phyloP scores from a whole-genome alignment of 2,888 invertebrate species.

The Argynnis bischoffii region DNA sequence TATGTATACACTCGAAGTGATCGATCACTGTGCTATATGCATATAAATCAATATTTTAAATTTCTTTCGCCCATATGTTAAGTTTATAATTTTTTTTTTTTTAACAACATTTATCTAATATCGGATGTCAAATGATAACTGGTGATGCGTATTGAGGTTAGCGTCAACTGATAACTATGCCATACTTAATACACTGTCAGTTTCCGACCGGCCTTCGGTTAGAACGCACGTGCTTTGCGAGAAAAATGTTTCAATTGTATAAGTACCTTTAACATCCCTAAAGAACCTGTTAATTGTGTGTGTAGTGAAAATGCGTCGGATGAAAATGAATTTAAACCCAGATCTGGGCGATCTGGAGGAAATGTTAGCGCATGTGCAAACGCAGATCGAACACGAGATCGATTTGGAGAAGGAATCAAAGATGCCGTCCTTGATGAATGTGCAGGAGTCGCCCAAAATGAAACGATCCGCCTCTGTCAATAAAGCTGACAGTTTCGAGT shows the following conservation, averaged over 20 bases:
- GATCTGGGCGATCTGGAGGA: slow-evolving; percentile 76
- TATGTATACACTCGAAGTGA: not conserved
- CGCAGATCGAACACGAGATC: slow-evolving; percentile 74
- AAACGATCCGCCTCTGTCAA: slow-evolving; percentile 60
- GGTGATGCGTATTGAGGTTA: slow-evolving; percentile 48
- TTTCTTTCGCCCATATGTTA: slow-evolving; percentile 4
- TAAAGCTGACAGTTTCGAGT: slow-evolving; percentile 57
- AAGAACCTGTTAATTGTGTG: slow-evolving; percentile 19
- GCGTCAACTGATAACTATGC: slow-evolving; percentile 45
- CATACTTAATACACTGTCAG: slow-evolving; percentile 47
- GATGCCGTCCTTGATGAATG: slow-evolving; percentile 63
- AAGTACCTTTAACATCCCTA: slow-evolving; percentile 9
- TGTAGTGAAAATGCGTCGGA: slow-evolving; percentile 59
- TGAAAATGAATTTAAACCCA: slow-evolving; percentile 67
- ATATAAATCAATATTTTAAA: slow-evolving; percentile 8
- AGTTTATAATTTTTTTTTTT: too few species aligned
- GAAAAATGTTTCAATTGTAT: slow-evolving; percentile 2
- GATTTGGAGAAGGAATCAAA: slow-evolving; percentile 68
- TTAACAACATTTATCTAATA: slow-evolving; percentile 41
- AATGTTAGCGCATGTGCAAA: slow-evolving; percentile 76
- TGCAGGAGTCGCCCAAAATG: slow-evolving; percentile 69
- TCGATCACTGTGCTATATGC: slow-evolving; percentile 28
- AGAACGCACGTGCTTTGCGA: slow-evolving; percentile 47
- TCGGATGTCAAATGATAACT: slow-evolving; percentile 59
- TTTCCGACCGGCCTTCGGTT: slow-evolving; percentile 43